phyloP scores from a whole-genome alignment of 2,113 vertebrate genomes.

The Forbesichthys agassizii region DNA sequence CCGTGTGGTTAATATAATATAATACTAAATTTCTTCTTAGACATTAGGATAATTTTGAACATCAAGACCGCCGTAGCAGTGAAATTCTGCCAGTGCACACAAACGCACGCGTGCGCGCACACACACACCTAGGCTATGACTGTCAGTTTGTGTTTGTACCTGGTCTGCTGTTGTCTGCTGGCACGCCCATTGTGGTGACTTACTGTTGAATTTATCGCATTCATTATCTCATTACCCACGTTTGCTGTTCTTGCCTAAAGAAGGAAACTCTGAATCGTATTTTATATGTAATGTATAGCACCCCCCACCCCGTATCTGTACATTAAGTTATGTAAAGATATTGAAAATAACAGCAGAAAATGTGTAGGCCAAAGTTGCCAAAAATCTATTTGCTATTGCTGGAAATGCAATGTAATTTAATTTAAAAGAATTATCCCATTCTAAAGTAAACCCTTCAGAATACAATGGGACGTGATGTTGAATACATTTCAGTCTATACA shows the following conservation, averaged over 20 bases:
- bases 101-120: neutral
- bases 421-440: neutral
- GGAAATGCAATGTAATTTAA: neutral
- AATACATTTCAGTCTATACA: neutral
- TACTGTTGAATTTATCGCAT: conserved; percentile 20
- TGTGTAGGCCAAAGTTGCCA: too few species aligned
- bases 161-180: conserved; percentile 7
- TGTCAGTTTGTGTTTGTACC: conserved; percentile 10
- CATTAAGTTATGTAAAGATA: neutral
- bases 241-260: conserved; percentile 27
- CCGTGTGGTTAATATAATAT: too few species aligned
- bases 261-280: conserved; percentile 2
- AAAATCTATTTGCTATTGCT: too few species aligned
- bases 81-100: neutral
- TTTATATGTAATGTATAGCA: neutral
- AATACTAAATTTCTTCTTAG: too few species aligned
- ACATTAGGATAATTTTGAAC: neutral
- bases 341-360: too few species aligned
- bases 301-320: neutral
- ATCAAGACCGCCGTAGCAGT: neutral
- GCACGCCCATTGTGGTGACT: conserved; percentile 27
- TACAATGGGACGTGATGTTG: conserved; percentile 13
- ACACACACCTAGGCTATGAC: conserved; percentile 7
- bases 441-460: conserved; percentile 8
- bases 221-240: conserved; percentile 5